Evolutionary conservation across 2,797 vertebrate genomes (phyloP), one percentile per base, ranked within the genome.

Genomic region (Melanotaenia parkinsoni): DNA sequence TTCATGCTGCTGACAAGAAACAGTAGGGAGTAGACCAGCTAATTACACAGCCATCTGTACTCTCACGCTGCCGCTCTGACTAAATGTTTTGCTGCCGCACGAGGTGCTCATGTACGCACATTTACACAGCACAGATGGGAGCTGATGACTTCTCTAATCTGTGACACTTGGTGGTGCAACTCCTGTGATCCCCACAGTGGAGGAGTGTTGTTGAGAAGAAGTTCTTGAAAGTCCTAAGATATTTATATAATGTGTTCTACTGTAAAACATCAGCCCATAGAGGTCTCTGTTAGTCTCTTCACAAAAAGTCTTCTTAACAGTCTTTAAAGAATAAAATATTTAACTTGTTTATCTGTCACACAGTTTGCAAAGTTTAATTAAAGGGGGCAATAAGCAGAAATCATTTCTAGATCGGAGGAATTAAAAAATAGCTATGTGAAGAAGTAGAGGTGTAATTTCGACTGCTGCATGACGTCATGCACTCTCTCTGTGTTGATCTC

Each of bases 41-140:
- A 89, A 94, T 94, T 93, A 88, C 74, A 35, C 65, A 26, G 81
- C 94, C 93, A 94, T 94, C 93, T 95, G 94, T 72, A 86, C 78
- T 37, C 76, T 75, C 66, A 73, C 81, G 58, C 68, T 43, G 68
- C 63, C 72, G 43, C 69, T 70, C 79, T 84, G 85, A 83, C 88
- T 88, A 86, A 89, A 91, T 76, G 89, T 86, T 87, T 82, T 76
- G 77, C 63, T 67, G 80, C 78, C 77, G 66, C 75, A 58, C 38
- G 43, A 85, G 86, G 54, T 18, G 71, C 71, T 76, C 77, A 70
- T 69, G 73, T 80, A 67, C 75, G 70, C 79, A 76, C 77, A 67
- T 67, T 43, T 22, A 90, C 45, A 11, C 81, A 28, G 76, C 87
- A 70, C 91, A 92, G 87, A 92, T 90, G 89, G 90, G 71, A 70